Evolutionary conservation across 2,113 vertebrate genomes (phyloP).

Genomic region (Condylura cristata): DNA sequence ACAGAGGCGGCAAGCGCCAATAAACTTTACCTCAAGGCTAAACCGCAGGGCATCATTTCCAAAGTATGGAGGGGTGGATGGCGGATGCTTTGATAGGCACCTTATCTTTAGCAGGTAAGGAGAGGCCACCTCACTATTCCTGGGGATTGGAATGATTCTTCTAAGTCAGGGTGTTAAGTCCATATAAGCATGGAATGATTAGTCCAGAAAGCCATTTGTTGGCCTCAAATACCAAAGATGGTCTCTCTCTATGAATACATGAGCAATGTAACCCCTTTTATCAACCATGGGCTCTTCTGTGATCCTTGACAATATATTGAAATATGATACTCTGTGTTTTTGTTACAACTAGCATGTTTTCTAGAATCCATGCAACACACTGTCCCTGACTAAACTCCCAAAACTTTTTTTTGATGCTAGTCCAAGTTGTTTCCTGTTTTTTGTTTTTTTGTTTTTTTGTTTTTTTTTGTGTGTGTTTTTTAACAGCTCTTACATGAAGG

Average conservation of each 20-base stretch:
- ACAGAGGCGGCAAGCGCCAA: slow-evolving; percentile 97
- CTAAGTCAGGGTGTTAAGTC: not conserved
- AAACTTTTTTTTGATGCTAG: not conserved
- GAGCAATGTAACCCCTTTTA: not conserved
- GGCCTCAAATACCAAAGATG: not conserved
- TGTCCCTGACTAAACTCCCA: not conserved
- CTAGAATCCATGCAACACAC: not conserved
- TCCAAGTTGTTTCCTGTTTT: not conserved
- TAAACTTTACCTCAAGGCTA: slow-evolving; percentile 97
- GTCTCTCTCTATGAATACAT: not conserved
- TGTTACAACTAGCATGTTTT: not conserved
- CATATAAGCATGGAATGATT: not conserved
- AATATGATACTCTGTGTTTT: not conserved
- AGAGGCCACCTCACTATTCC: slow-evolving; percentile 39
- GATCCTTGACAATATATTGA: not conserved
- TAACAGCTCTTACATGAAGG: not conserved
- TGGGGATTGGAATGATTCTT: slow-evolving; percentile 35
- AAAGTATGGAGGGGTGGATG: slow-evolving; percentile 98
- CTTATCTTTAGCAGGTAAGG: slow-evolving; percentile 98
- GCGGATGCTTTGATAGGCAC: slow-evolving; percentile 98
- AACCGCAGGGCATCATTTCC: slow-evolving; percentile 96
- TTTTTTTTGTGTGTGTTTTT: too few relatives aligned
- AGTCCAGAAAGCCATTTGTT: slow-evolving; percentile 31
- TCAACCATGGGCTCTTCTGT: not conserved
- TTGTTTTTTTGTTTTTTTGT: not conserved